Evolutionary conservation across 2,888 invertebrate species (phyloP), one percentile per base, ranked within the genome.

Genomic region (Apotomis capreana): DNA sequence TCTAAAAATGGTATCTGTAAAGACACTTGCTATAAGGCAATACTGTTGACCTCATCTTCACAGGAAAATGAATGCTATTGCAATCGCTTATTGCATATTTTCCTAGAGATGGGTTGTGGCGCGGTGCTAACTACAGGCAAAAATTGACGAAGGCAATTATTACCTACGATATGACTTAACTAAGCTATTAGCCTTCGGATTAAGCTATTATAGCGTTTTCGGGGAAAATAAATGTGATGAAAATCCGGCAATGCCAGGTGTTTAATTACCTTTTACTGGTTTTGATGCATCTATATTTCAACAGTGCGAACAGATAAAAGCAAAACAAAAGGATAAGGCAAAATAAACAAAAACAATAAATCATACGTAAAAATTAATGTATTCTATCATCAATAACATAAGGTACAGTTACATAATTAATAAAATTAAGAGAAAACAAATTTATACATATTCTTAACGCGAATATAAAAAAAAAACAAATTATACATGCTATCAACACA

Each of bases 321-420:
- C 70, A 70, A 79, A 77, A 80, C 81, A 83, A 79, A 81, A 81
- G 77, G 77, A 83, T 84, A 82, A 80, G 81, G 79, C 81, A 81
- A 82, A 84, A 86, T 87, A 84, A 79, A 79, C 78, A 89, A 89
- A 71, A 88, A 84, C 87, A 91, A 91, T 89, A 85, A 87, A 87
- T 83, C 89, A 90, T 93, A 93, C 92, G 92, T 93, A 92, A 92
- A 92, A 92, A 92, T 91, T 89, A 92, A 85, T 93, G 92, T 92
- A 93, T 92, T 93, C 91, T 93, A 92, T 92, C 86, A 89, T 92
- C 91, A 90, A 92, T 92, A 92, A 92, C 92, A 92, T 92, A 92
- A 87, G 85, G 89, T 90, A 91, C 91, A 91, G 88, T 91, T 91
- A 92, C 92, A 92, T 90, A 90, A 89, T 91, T 89, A 92, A 92